Evolutionary conservation across 2,888 invertebrate genomes (phyloP).

Genomic region (Torymus aiolomorphi): DNA sequence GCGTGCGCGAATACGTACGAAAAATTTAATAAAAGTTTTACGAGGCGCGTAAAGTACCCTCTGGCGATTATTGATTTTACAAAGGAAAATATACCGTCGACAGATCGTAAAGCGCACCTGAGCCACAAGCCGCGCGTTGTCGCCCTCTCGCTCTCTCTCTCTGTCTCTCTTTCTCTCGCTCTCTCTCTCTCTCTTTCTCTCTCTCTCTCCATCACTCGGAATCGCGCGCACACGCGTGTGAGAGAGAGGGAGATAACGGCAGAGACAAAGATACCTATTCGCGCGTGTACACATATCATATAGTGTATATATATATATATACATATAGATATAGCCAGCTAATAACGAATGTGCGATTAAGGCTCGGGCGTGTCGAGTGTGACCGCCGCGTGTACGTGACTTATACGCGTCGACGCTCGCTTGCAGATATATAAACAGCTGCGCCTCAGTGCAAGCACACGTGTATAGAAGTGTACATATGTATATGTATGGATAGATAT

Average conservation of each 20-base stretch:
- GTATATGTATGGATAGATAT: not conserved
- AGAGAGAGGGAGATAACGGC: conserved; percentile 1
- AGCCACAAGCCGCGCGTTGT: conserved; percentile 1
- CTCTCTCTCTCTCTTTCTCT: not conserved
- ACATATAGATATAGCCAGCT: not conserved
- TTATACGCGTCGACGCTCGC: conserved; percentile 1
- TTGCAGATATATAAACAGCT: conserved; percentile 6
- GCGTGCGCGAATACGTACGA: not conserved
- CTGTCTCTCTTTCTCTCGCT: not conserved
- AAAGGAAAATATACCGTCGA: conserved; percentile 52
- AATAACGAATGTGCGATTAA: conserved; percentile 45
- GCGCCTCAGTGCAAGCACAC: not conserved
- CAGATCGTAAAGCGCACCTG: conserved; percentile 50
- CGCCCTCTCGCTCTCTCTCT: not conserved
- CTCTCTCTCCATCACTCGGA: too few relatives aligned
- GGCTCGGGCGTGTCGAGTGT: conserved; percentile 10
- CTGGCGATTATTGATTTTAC: conserved; percentile 53
- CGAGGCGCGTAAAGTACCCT: conserved; percentile 38
- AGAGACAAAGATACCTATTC: not conserved
- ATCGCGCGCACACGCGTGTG: too few relatives aligned
- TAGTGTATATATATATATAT: too few relatives aligned
- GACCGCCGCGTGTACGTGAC: conserved; percentile 13
- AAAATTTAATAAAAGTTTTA: conserved; percentile 55
- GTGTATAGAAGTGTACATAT: not conserved
- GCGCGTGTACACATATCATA: not conserved